phyloP scores from a whole-genome alignment of 2,797 vertebrate genomes.

The Eurystomus glaucurus region DNA sequence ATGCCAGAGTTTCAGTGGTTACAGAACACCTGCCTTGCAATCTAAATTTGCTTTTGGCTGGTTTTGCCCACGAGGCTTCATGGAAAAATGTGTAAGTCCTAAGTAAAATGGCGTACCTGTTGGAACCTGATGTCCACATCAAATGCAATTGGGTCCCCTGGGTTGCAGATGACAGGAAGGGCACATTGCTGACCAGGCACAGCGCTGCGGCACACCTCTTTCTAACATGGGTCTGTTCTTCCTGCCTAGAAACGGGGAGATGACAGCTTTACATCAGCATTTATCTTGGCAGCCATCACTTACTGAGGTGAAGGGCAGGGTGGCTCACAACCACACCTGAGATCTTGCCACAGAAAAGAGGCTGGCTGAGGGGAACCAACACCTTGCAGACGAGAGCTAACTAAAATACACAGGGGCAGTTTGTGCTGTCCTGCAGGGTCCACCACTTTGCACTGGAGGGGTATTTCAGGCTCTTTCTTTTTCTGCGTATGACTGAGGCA shows the following conservation, averaged over 20 bases:
- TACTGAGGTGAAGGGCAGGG: not conserved
- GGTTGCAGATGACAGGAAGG: slow-evolving; percentile 87
- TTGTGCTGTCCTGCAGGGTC: not conserved
- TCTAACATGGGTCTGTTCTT: not conserved
- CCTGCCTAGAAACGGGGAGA: not conserved
- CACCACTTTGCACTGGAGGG: not conserved
- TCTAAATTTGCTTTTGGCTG: not conserved
- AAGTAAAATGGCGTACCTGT: slow-evolving; percentile 81
- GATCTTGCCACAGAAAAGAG: not conserved
- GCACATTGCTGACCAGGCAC: slow-evolving; percentile 87
- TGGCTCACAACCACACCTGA: not conserved
- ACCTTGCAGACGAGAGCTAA: not conserved
- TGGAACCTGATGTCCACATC: slow-evolving; percentile 92
- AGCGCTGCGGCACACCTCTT: not conserved
- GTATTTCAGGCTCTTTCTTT: not conserved
- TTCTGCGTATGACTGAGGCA: not conserved
- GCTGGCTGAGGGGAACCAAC: not conserved
- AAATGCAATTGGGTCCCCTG: slow-evolving; percentile 87
- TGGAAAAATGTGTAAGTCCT: not conserved
- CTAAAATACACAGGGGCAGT: not conserved
- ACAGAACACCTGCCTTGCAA: not conserved
- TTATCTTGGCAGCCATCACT: not conserved
- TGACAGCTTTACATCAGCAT: not conserved
- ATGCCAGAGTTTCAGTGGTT: not conserved
- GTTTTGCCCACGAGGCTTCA: not conserved